Conservation (phyloP, 2,888 invertebrate species). For the Sceliomorpha sp. region DNA sequence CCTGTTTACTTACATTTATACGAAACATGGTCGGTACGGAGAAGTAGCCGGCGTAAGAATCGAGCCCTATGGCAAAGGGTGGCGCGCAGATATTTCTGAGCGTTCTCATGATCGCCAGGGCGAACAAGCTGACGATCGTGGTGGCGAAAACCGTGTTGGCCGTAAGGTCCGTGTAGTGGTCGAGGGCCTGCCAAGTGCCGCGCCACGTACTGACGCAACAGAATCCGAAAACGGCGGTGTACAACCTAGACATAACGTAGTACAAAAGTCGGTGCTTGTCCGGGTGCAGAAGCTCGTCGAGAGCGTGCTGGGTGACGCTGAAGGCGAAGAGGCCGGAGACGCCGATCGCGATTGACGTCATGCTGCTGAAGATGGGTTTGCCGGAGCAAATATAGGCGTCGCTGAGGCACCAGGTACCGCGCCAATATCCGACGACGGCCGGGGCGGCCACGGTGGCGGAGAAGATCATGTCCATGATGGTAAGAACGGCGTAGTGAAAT, state of each 20-base stretch:
- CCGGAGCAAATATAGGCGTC: constrained; percentile 86
- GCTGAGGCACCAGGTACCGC: constrained; percentile 91
- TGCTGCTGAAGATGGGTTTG: constrained; percentile 83
- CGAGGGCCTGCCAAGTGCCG: constrained; percentile 90
- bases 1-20: constrained; percentile 85
- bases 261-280: constrained; percentile 86
- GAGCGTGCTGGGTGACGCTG: constrained; percentile 83
- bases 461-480: constrained; percentile 86
- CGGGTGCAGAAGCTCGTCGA: constrained; percentile 84
- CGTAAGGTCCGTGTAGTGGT: constrained; percentile 85
- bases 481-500: constrained; percentile 82
- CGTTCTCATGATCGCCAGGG: constrained; percentile 86
- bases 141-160: constrained; percentile 84
- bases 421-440: constrained; percentile 92
- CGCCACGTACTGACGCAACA: constrained; percentile 94
- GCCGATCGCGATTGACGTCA: constrained; percentile 86
- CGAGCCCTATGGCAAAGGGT: constrained; percentile 89
- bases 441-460: constrained; percentile 89
- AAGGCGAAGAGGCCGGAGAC: constrained; percentile 86
- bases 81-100: constrained; percentile 91
- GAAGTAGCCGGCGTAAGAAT: constrained; percentile 89
- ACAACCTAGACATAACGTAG: constrained; percentile 86
- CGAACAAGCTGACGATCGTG: constrained; percentile 85
- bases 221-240: constrained; percentile 88
- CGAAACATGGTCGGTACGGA: constrained; percentile 92